A percentile compares a stretch with the other conserved stretches of the same genome.
Conservation (phyloP, 1,140 invertebrate genomes). For the Ceratina calcarata region DNA sequence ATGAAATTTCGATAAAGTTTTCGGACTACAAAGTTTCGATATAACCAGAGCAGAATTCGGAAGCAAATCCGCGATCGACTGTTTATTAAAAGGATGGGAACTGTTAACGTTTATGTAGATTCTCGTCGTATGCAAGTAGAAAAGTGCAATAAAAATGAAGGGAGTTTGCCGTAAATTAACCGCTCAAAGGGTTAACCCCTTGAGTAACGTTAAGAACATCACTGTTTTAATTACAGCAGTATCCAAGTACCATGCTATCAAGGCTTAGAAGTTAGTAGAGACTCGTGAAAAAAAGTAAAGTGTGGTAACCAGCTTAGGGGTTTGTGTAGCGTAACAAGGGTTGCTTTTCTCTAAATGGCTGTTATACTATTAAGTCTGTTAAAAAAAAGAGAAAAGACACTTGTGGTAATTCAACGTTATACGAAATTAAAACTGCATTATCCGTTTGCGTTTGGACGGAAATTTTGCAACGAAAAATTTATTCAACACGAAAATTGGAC, state of each 20-base stretch:
- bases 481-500: no score
- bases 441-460: no score
- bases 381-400: background rate
- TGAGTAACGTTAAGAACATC: slow-evolving; percentile 15
- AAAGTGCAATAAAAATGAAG: background rate
- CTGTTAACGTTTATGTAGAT: background rate
- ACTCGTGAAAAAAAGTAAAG: slow-evolving; percentile 6
- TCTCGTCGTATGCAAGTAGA: background rate
- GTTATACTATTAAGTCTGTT: background rate
- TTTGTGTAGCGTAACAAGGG: slow-evolving; percentile 33
- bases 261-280: slow-evolving; percentile 23
- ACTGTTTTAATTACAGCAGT: slow-evolving; percentile 25
- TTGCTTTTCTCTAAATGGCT: background rate
- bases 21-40: no score
- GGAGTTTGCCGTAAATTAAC: background rate
- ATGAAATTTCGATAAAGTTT: no score
- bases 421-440: background rate
- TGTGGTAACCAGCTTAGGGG: background rate
- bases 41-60: no score
- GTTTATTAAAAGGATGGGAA: no score
- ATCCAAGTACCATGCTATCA: slow-evolving; percentile 20
- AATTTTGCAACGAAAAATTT: no score
- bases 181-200: slow-evolving; percentile 12
- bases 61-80: no score
- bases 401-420: no score